Base-by-base conservation (phyloP, 2,797 vertebrate genomes). In the Microctenopoma lineatum region DNA sequence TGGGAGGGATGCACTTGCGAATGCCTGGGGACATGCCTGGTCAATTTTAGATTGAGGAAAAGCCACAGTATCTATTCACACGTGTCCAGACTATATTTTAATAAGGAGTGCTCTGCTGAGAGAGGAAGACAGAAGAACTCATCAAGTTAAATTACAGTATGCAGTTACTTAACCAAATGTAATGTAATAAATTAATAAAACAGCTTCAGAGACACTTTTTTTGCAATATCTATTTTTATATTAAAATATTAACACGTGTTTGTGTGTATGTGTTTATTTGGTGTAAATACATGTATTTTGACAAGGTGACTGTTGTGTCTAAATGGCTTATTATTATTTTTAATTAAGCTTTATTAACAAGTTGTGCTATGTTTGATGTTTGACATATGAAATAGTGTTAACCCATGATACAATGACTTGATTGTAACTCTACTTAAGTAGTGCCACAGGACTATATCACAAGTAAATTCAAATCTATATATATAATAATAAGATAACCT, bases 181-280 rank as follows among this genome's bases (percentile, higher is more conserved):
- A 41, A 57, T 48, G 5, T 5, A 21, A 21, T 21, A 21, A 66
- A 9, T 16, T 11, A 38, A 46, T 56, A n/a, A 41, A 41, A 0
- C 48, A 59, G 5, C 13, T 53, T 66, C 45, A 52, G 10, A 59
- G 39, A 42, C n/a, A 29, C 4, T 29, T 44, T 59, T 38, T 58
- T 45, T 3, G 0, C 21, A 32, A 51, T 38, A 53, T 3, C 12
- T 75, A 64, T 75, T 80, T 75, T 75, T 27, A 44, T 65, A 70
- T 61, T 55, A 58, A 71, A 56, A 25, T 59, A 36, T 64, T 8
- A 52, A 59, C 68, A 55, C n/a, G 0, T 48, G 11, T 46, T 13
- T 54, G 27, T 38, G 36, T 48, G 11, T 46, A 10, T 54, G 27
- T 38, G 4, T 50, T 29, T 47, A 7, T 52, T 77, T 64, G 7